phyloP scores from a whole-genome alignment of 2,797 vertebrate species.

The Hippopotamyrus pictus region DNA sequence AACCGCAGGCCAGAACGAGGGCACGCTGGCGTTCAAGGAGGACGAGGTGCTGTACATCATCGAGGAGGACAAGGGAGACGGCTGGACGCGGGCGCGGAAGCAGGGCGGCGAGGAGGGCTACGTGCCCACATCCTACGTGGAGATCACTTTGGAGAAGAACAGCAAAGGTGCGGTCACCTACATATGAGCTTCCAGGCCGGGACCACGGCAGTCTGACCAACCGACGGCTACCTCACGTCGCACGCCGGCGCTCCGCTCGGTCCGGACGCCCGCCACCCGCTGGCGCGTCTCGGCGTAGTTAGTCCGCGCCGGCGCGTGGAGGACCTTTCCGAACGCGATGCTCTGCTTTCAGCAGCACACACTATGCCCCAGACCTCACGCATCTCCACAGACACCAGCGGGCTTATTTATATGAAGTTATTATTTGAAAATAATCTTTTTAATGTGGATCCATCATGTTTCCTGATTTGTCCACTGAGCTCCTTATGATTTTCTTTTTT shows the following conservation, averaged over 20 bases:
- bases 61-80: conserved; percentile 97
- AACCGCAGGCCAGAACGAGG: conserved; percentile 85
- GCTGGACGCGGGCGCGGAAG: conserved; percentile 93
- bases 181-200: conserved; percentile 72
- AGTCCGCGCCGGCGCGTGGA: background rate
- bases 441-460: background rate
- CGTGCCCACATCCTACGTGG: conserved; percentile 95
- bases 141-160: conserved; percentile 96
- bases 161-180: conserved; percentile 99
- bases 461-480: background rate
- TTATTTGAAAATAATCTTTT: conserved; percentile 12
- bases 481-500: background rate
- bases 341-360: background rate
- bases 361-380: background rate
- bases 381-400: background rate
- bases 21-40: conserved; percentile 91
- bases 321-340: background rate
- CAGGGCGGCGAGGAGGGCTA: conserved; percentile 95
- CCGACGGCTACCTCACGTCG: conserved; percentile 10
- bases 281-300: background rate
- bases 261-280: background rate
- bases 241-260: conserved; percentile 11
- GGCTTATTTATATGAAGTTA: conserved; percentile 17
- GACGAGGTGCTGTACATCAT: conserved; percentile 92
- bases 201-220: conserved; percentile 22